Percentiles rank a stretch among this genome's conserved stretches.
Conservation (phyloP, 2,797 vertebrate species). For the Pygocentrus nattereri region DNA sequence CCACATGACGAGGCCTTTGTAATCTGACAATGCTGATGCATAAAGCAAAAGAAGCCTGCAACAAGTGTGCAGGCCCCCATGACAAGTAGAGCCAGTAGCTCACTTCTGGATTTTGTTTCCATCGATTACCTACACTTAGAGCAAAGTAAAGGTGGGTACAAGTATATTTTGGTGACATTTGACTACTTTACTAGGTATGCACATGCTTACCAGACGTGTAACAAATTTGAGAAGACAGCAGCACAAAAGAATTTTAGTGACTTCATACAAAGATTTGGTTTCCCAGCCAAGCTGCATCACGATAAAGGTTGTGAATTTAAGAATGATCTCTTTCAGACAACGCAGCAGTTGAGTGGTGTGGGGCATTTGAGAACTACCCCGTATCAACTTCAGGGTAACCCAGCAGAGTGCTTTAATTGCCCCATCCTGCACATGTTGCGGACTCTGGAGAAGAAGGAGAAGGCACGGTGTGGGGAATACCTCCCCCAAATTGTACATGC, state of each 20-base stretch:
- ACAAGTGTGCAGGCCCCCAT: not conserved
- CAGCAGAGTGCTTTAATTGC: not conserved
- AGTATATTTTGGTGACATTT: too few species aligned
- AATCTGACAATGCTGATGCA: not conserved
- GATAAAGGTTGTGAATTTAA: not conserved
- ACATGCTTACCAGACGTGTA: not conserved
- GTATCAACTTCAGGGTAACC: slow-evolving; percentile 9
- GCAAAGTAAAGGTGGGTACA: too few species aligned
- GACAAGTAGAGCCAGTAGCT: not conserved
- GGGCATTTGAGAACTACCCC: not conserved
- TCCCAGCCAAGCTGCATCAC: not conserved
- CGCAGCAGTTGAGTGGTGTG: not conserved
- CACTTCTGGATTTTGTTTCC: slow-evolving; percentile 37
- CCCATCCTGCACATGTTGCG: not conserved
- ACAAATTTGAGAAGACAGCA: not conserved
- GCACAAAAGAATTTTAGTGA: slow-evolving; percentile 32
- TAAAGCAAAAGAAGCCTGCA: slow-evolving; percentile 1
- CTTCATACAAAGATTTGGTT: not conserved
- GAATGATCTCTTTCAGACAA: not conserved
- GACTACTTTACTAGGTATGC: too few species aligned
- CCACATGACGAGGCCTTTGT: not conserved
- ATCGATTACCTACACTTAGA: too few species aligned
- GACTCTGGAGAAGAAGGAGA: not conserved
- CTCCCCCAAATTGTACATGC: not conserved
- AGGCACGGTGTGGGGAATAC: not conserved